Conservation (phyloP, 2,888 invertebrate genomes). For the Deilephila elpenor region DNA sequence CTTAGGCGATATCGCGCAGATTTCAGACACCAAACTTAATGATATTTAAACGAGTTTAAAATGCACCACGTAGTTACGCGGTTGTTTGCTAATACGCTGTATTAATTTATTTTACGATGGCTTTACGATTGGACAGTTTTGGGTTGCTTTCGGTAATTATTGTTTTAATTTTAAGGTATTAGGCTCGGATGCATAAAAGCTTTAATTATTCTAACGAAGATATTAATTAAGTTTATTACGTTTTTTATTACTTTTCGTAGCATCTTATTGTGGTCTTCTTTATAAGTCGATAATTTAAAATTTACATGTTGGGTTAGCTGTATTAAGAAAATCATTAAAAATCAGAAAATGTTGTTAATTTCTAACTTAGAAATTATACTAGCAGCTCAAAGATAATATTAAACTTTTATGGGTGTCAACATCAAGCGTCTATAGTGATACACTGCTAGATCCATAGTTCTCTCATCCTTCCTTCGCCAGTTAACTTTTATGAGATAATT, state of each 20-base stretch:
- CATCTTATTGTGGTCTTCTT: neutral
- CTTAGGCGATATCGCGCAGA: slow-evolving; percentile 65
- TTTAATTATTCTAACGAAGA: neutral
- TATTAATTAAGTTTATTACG: neutral
- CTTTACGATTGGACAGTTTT: neutral
- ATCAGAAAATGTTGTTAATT: no score
- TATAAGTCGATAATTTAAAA: neutral
- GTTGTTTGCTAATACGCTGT: neutral
- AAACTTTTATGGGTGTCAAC: no score
- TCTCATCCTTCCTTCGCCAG: no score
- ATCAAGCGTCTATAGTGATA: no score
- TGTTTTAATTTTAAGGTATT: neutral
- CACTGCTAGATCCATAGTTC: no score
- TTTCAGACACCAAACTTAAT: slow-evolving; percentile 44
- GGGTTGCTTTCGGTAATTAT: neutral
- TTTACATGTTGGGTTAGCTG: neutral
- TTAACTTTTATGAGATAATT: no score
- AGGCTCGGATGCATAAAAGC: no score
- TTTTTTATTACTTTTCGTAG: neutral
- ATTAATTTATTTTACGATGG: slow-evolving; percentile 1
- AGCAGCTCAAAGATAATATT: no score
- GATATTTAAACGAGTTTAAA: slow-evolving; percentile 32
- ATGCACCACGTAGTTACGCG: neutral
- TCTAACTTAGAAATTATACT: no score
- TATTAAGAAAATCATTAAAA: neutral